Base-by-base conservation (phyloP, 2,113 vertebrate species). In the Siphamia tubifer region DNA sequence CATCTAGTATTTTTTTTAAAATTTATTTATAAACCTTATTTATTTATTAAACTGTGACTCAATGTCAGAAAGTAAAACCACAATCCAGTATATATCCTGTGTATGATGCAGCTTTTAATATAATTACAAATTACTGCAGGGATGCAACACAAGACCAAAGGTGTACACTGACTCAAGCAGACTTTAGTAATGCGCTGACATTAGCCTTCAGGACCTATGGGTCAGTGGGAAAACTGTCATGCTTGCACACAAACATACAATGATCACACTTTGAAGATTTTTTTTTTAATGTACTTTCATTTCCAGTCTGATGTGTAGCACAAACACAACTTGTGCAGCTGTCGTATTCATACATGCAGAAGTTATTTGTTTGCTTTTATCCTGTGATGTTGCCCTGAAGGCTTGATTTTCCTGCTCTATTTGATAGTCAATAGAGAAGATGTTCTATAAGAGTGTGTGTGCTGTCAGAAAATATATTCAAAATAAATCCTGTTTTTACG, bases 81-180 rank as follows among this genome's bases (percentile, higher is more conserved):
- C 23, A 10, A 49, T 23, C 2, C 40, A 27, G 21, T 43, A n/a
- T n/a, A n/a, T n/a, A n/a, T n/a, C n/a, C n/a, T n/a, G 49, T n/a
- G 13, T 0, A 1, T 55, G 64, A 77, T 9, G 23, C 61, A 31
- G 51, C 53, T 63, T 82, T 77, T 77, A 58, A 75, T 80, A 61
- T 66, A 38, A 83, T 58, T 65, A 45, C 49, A 78, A 75, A 76
- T 75, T 49, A 71, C 57, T 48, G 27, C 19, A 8, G 65, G 61
- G 76, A 74, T 11, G 13, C 28, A 38, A 7, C 51, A 38, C 60
- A 2, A 28, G 58, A 64, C 72, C 35, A 4, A 42, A 68, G 79
- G 76, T 51, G 35, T 19, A 57, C 27, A 35, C n/a, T 65, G 66
- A 74, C 21, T 81, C 62, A 55, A 36, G 52, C 34, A 7, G 2